phyloP scores from a whole-genome alignment of 2,888 invertebrate genomes.

The Chironomus riparius region DNA sequence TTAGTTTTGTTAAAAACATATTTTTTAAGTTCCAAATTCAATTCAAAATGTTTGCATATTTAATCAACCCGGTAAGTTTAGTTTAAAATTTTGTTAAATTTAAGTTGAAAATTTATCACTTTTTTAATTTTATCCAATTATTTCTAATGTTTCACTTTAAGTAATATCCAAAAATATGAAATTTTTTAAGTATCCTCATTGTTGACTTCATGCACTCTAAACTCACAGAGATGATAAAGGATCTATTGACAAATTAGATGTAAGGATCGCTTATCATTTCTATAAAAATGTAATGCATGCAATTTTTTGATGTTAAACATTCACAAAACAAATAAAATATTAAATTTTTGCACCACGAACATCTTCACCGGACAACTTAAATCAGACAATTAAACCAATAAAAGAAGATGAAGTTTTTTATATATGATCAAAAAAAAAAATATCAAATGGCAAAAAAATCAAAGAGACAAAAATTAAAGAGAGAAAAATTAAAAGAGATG shows the following conservation, averaged over 20 bases:
- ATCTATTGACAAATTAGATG: neutral
- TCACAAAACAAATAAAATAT: too few species aligned
- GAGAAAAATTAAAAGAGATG: neutral
- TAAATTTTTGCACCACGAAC: too few species aligned
- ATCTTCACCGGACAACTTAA: neutral
- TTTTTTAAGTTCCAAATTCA: too few species aligned
- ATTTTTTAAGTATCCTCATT: too few species aligned
- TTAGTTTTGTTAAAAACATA: too few species aligned
- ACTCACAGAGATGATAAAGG: slow-evolving; percentile 21
- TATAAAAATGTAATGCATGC: slow-evolving; percentile 1
- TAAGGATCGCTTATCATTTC: slow-evolving; percentile 20
- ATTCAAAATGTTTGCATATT: too few species aligned
- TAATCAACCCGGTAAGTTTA: too few species aligned
- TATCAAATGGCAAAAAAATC: neutral
- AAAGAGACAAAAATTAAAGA: neutral
- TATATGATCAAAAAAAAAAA: neutral
- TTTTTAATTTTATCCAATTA: too few species aligned
- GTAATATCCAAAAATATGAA: too few species aligned
- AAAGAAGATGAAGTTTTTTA: neutral
- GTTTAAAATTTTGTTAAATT: too few species aligned
- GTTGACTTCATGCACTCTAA: neutral
- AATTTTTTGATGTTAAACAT: neutral
- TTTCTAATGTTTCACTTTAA: too few species aligned
- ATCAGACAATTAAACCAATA: neutral
- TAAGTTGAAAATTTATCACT: too few species aligned